A percentile compares a stretch with the other conserved stretches of the same genome.
Evolutionary conservation across 2,797 vertebrate species (phyloP).

Genomic region (Calcarius lapponicus): DNA sequence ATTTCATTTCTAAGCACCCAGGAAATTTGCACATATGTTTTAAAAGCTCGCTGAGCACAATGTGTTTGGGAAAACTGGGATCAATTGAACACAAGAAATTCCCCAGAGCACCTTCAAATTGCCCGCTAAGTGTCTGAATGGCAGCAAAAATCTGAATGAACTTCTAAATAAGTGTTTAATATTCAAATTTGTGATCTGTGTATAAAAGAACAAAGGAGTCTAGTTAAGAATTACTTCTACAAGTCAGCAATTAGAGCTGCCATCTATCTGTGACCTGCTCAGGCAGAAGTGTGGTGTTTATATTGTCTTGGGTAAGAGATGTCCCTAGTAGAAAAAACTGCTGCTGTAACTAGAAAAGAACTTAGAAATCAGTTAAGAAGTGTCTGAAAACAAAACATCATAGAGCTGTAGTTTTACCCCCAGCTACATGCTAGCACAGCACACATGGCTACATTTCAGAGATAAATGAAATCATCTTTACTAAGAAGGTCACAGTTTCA

Average conservation of each 20-base stretch:
- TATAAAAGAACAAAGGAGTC: background rate
- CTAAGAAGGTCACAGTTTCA: background rate
- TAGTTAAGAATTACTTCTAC: background rate
- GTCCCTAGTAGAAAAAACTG: background rate
- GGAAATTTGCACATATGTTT: constrained; percentile 37
- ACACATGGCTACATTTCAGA: background rate
- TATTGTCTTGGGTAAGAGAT: background rate
- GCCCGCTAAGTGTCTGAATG: background rate
- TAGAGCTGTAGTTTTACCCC: background rate
- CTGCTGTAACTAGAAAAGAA: background rate
- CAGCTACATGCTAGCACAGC: background rate
- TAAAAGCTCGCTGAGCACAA: background rate
- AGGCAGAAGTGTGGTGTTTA: background rate
- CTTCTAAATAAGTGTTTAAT: background rate
- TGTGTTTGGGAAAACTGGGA: background rate
- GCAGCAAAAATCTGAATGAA: constrained; percentile 8
- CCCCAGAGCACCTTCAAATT: constrained; percentile 30
- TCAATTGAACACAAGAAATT: background rate
- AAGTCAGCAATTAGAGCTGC: background rate
- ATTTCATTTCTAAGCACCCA: constrained; percentile 1
- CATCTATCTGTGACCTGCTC: background rate
- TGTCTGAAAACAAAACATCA: background rate
- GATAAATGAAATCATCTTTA: background rate
- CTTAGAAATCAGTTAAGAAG: background rate
- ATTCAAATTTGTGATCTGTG: background rate